Base-by-base conservation (phyloP, 2,113 vertebrate genomes). In the Xenopus borealis region DNA sequence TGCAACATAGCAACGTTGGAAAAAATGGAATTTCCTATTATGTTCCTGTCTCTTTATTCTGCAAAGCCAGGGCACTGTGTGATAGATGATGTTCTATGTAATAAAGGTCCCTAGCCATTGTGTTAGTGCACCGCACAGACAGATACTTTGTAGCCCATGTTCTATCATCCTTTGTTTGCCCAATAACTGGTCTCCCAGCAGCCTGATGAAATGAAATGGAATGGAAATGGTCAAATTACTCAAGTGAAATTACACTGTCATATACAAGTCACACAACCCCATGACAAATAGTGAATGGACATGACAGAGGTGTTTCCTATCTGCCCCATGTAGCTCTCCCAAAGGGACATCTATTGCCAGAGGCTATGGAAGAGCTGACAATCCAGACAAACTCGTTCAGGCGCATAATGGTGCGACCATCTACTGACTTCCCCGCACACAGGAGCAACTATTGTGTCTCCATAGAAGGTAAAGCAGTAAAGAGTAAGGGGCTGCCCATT, bases 351-450 rank as follows among this genome's bases (percentile, higher is more conserved):
- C 11, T 16, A 50, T 50, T 50, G 47, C 63, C 19, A 52, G 14
- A 58, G 62, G 71, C 46, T 53, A 18, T 20, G 12, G 50, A 17
- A 20, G 16, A 2, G 10, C 20, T 65, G 71, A 65, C 47, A 64
- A 55, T 2, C 61, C n/a, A 12, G 62, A 50, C 46, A 40, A 18
- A 72, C 71, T 62, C 50, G 71, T 72, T 18, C 16, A 62, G n/a
- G 7, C 7, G 3, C 58, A n/a, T 72, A 14, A 53, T 10, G 40
- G 19, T 16, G n/a, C 17, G 10, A 11, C 23, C 33, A 7, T 40
- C 6, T 40, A 67, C 9, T 23, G 19, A 19, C 45, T 18, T 50
- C 44, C 64, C 10, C 7, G 46, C 10, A 67, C 40, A 23, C 19
- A 20, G 40, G 8, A 40, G 33, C 33, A 40, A 7, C 3, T 7